Percentiles rank a stretch among this genome's conserved stretches.
Evolutionary conservation across 2,797 vertebrate species (phyloP).

Genomic region (Takifugu rubripes): DNA sequence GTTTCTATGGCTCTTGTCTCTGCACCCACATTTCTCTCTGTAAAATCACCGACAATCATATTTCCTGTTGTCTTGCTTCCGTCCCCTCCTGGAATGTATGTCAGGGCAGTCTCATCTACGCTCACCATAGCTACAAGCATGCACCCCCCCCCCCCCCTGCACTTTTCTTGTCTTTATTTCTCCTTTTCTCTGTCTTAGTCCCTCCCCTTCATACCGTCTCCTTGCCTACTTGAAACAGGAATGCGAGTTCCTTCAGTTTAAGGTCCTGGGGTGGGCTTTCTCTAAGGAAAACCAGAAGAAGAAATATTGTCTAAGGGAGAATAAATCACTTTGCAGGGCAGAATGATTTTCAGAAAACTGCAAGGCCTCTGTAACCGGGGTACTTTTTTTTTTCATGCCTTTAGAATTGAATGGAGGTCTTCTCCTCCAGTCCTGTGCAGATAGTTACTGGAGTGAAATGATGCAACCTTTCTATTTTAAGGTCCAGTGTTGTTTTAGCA

Average conservation of each 20-base stretch:
- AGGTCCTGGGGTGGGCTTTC: constrained; percentile 49
- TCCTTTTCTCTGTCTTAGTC: constrained; percentile 14
- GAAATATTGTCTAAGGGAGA: constrained; percentile 28
- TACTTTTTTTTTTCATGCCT: not conserved
- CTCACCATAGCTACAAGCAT: constrained; percentile 19
- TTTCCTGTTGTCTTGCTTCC: constrained; percentile 52
- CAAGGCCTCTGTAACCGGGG: not conserved
- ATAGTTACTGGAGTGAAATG: not conserved
- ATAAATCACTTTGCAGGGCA: constrained; percentile 18
- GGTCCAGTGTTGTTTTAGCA: too few relatives aligned
- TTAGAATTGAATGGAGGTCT: constrained; percentile 7
- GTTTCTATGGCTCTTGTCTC: constrained; percentile 36
- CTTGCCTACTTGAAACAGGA: constrained; percentile 36
- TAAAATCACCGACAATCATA: too few relatives aligned
- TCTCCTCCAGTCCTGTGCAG: not conserved
- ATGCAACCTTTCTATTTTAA: too few relatives aligned
- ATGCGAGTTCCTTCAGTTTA: constrained; percentile 37
- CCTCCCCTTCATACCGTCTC: constrained; percentile 12
- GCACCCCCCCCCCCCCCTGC: constrained; percentile 33
- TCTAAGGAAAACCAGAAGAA: constrained; percentile 48
- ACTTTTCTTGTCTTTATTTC: constrained; percentile 16
- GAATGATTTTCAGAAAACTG: constrained; percentile 38
- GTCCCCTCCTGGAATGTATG: constrained; percentile 48
- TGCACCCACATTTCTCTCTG: constrained; percentile 39
- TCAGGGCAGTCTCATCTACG: constrained; percentile 47